These are phyloP conservation scores for Tarsius wallacei DNA, from an alignment of 2,797 vertebrate genomes.

Conservation along the genomic window DNA sequence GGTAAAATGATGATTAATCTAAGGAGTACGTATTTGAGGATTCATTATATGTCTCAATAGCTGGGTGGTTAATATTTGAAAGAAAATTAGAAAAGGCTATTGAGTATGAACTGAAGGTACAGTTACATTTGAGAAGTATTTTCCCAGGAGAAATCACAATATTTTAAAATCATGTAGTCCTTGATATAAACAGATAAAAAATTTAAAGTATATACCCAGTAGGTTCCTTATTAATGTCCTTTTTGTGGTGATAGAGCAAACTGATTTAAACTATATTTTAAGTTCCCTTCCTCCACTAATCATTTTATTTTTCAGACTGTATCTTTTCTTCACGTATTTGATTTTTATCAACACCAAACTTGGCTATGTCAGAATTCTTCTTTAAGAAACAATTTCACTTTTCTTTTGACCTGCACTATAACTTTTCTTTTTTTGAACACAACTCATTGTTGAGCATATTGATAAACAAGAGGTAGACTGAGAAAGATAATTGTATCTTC, in stretches of 20 bases:
- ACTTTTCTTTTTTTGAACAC: not conserved
- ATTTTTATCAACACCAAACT: conserved; percentile 5
- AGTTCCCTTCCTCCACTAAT: not conserved
- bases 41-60: not conserved
- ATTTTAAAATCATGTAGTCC: not conserved
- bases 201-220: not conserved
- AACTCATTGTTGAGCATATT: not conserved
- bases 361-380: conserved; percentile 2
- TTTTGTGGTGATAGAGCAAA: not conserved
- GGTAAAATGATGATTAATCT: not conserved
- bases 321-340: not conserved
- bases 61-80: not conserved
- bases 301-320: not conserved
- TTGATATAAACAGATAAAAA: conserved; percentile 38
- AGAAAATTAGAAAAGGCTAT: not conserved
- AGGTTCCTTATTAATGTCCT: not conserved
- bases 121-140: not conserved
- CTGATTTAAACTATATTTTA: conserved; percentile 32
- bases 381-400: not conserved
- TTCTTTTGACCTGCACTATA: not conserved
- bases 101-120: not conserved
- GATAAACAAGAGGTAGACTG: not conserved
- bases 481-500: not conserved
- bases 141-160: not conserved
- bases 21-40: not conserved